Base-by-base conservation (phyloP, 2,888 invertebrate genomes). In the Heliconius cydno region DNA sequence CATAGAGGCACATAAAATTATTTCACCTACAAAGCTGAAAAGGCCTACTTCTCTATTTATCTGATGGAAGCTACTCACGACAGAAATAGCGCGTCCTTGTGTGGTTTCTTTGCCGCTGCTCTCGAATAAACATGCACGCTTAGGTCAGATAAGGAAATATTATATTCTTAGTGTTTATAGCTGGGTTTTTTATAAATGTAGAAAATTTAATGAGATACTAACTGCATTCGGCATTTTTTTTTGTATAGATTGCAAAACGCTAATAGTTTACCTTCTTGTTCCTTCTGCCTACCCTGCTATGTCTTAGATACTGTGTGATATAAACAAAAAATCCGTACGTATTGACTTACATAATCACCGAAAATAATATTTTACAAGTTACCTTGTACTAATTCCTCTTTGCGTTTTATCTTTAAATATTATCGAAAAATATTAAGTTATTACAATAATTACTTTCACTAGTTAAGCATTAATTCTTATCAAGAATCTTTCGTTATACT, bases 21-120 rank as follows among this genome's bases (percentile, higher is more conserved):
- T 73, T 73, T 34, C 57, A 34, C 73, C 57, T 73, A 52, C n/a
- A 60, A 60, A 73, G 73, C 60, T 73, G 34, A 34, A 60, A 60
- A 60, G 60, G 73, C 60, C 73, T 73, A 60, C n/a, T 34, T 72
- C 57, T 73, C 60, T 15, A 57, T 60, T 46, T 72, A 73, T 73
- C 73, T 60, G 73, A 73, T 34, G 73, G 12, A 34, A 57, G 73
- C 73, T 60, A 60, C 73, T 60, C n/a, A 34, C 30, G 73, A 73
- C 73, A 60, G 73, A 73, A 73, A 73, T 73, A 73, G 60, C 72
- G 60, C 73, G 73, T 73, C 73, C 73, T 60, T 60, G 73, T 73
- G 73, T 60, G 73, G 57, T 73, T 73, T 60, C 60, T 73, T 73
- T 34, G 57, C 34, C n/a, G n/a, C 73, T 73, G 30, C 57, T 57